phyloP scores from a whole-genome alignment of 2,113 vertebrate species.

The Cyrtonyx montezumae region DNA sequence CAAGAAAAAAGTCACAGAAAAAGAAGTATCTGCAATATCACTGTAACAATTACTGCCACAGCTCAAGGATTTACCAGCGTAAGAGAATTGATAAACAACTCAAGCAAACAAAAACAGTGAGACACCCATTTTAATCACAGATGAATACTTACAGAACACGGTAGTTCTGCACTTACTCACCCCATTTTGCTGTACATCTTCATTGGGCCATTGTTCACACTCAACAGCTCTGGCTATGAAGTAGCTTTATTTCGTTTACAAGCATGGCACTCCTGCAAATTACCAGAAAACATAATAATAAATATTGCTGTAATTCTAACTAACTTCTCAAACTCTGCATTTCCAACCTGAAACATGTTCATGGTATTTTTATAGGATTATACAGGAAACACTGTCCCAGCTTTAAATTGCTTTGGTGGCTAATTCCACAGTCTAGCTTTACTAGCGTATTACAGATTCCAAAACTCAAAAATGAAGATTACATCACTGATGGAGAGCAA shows the following conservation, averaged over 20 bases:
- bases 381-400: background rate
- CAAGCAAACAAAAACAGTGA: background rate
- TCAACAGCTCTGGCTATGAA: background rate
- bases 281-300: conserved; percentile 9
- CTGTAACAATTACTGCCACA: background rate
- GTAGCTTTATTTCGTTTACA: background rate
- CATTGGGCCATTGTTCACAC: background rate
- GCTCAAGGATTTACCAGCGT: background rate
- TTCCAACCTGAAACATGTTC: background rate
- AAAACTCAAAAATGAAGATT: background rate
- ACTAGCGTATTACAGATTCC: background rate
- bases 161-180: conserved; percentile 8
- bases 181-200: conserved; percentile 25
- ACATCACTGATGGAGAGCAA: background rate
- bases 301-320: no score
- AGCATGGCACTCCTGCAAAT: conserved; percentile 31
- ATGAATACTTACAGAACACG: conserved; percentile 22
- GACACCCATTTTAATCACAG: background rate
- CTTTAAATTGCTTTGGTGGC: background rate
- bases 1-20: background rate
- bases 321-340: background rate
- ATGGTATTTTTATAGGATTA: background rate
- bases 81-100: background rate
- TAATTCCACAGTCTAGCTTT: background rate
- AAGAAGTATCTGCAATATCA: background rate